Evolutionary conservation across 2,888 invertebrate genomes (phyloP), one percentile per base, ranked within the genome.

Genomic region (Caenorhabditis uteleia): DNA sequence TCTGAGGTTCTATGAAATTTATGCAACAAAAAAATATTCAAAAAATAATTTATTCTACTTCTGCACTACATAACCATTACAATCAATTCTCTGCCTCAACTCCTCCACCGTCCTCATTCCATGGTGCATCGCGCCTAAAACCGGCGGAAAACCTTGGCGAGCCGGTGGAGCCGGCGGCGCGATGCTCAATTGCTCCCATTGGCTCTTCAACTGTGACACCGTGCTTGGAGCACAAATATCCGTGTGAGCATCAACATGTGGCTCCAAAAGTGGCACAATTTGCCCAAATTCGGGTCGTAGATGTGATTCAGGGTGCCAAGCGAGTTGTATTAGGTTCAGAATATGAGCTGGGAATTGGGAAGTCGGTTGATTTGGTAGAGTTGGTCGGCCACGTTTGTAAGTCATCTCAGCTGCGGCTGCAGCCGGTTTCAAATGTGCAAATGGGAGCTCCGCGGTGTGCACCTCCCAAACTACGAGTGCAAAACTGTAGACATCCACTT

Each of bases 391-490:
- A 45, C 82, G 80, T 65, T 85, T 85, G 71, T 86, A 86, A 0
- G 86, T 86, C 84, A 86, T 85, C 59, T 86, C 85, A 25, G 86
- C 86, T 2, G 86, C 86, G 7, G 86, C 86, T 3, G 86, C 86
- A 20, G 86, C 86, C 51, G 86, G 86, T 73, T 86, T 86, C 36
- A 86, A 78, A 68, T 85, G 85, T 16, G 85, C 83, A 74, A 86
- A 86, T 1, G 86, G 86, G 42, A 86, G 76, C 71, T 86, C 85
- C 5, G 84, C 84, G 1, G 85, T 80, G 54, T 85, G 80, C 14
- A 85, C 78, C 65, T 86, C 86, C 86, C 86, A 86, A 31, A 86
- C 59, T 51, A 85, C 85, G 10, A 86, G 80, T 4, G 85, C 84
- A 69, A 83, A 85, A 46, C 85, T 85, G 58, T 57, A 72, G 1